These are phyloP conservation scores for Drosophila truncata DNA, from an alignment of 1,140 invertebrate genomes.

Conservation along the genomic window DNA sequence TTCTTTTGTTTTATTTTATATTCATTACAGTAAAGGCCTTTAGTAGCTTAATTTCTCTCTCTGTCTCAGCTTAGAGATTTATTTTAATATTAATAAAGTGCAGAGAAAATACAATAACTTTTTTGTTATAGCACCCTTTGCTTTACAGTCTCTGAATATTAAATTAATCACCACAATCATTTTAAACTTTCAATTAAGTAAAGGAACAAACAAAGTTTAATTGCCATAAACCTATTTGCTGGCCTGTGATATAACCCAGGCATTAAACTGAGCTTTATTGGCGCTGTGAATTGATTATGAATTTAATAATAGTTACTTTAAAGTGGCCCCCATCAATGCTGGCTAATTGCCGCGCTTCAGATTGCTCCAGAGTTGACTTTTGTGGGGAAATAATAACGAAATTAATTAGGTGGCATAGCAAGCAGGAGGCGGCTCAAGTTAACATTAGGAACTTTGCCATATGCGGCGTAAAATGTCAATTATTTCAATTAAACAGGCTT, in stretches of 20 bases:
- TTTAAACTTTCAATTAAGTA: not conserved
- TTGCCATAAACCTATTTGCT: not conserved
- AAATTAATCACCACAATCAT: not conserved
- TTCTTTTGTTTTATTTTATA: not conserved
- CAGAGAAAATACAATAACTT: no score
- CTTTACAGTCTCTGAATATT: not conserved
- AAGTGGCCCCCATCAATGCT: slow-evolving; percentile 16
- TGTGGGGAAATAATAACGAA: slow-evolving; percentile 33
- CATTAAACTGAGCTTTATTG: slow-evolving; percentile 32
- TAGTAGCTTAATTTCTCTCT: not conserved
- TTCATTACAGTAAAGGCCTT: not conserved
- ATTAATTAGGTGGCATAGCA: slow-evolving; percentile 40
- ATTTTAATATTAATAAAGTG: not conserved
- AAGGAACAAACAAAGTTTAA: not conserved
- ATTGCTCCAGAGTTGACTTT: slow-evolving; percentile 21
- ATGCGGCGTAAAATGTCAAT: slow-evolving; percentile 56
- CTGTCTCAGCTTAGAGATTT: not conserved
- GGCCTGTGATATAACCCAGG: not conserved
- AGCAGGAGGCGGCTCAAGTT: slow-evolving; percentile 31
- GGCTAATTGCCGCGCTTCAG: slow-evolving; percentile 18
- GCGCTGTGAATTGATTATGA: slow-evolving; percentile 41
- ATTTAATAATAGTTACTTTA: slow-evolving; percentile 18
- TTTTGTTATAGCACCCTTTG: not conserved
- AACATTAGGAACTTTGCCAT: slow-evolving; percentile 53
- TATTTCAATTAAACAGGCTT: slow-evolving; percentile 45